These are phyloP conservation scores for Scaptomyza parva DNA, from an alignment of 2,888 invertebrate genomes.

Conservation along the genomic window DNA sequence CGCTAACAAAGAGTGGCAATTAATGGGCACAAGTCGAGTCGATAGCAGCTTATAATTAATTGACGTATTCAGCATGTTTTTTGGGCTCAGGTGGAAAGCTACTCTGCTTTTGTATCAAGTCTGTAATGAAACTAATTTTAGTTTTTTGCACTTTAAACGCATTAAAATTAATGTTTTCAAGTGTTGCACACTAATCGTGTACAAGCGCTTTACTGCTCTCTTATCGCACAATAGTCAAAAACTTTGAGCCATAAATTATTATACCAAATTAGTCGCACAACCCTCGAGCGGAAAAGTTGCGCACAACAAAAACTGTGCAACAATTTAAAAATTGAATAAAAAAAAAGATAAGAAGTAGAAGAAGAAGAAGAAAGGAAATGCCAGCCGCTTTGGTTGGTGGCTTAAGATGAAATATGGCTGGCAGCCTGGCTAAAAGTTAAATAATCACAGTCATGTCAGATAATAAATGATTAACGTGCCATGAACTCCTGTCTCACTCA, in stretches of 20 bases:
- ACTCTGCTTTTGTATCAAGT: constrained; percentile 12
- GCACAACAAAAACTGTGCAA: constrained; percentile 15
- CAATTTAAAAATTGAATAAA: constrained; percentile 43
- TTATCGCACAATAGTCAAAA: constrained; percentile 42
- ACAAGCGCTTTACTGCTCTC: constrained; percentile 40
- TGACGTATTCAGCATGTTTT: constrained; percentile 21
- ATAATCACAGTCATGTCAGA: constrained; percentile 78
- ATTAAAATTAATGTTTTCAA: constrained; percentile 28
- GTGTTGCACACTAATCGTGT: constrained; percentile 67
- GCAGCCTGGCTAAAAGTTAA: constrained; percentile 66
- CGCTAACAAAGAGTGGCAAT: constrained; percentile 54
- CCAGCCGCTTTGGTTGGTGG: constrained; percentile 14
- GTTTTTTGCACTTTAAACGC: constrained; percentile 1
- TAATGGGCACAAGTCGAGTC: constrained; percentile 57
- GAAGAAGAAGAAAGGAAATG: no score
- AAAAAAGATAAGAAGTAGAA: no score
- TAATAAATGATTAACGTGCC: constrained; percentile 78
- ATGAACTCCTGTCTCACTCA: constrained; percentile 10
- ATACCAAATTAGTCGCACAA: constrained; percentile 57
- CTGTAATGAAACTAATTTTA: constrained; percentile 36
- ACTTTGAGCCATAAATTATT: constrained; percentile 73
- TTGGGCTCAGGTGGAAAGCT: constrained; percentile 16
- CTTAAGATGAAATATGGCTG: constrained; percentile 68
- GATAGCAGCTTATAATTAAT: constrained; percentile 47
- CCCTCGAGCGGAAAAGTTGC: constrained; percentile 12